phyloP scores from a whole-genome alignment of 2,888 invertebrate species.

The Drosophila merina region DNA sequence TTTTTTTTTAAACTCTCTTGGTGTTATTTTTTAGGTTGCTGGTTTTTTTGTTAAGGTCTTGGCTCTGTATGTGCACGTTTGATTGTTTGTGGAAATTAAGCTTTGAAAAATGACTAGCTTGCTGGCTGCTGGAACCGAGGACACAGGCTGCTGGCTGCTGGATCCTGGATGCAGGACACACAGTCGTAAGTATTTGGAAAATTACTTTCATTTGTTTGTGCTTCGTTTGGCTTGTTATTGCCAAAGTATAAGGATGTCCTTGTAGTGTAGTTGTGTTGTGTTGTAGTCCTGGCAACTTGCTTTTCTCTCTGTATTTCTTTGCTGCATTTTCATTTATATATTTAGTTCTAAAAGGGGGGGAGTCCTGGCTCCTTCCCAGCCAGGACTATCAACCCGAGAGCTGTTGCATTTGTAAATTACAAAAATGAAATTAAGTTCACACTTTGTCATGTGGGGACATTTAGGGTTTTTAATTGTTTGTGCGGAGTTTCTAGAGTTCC shows the following conservation, averaged over 20 bases:
- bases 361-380: no score
- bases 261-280: constrained; percentile 38
- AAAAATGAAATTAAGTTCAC: constrained; percentile 80
- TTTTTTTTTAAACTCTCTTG: not conserved
- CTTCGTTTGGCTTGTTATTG: constrained; percentile 72
- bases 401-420: constrained; percentile 73
- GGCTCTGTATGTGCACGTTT: constrained; percentile 13
- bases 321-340: constrained; percentile 76
- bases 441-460: constrained; percentile 80
- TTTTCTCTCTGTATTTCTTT: constrained; percentile 62
- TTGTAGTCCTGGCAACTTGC: constrained; percentile 15
- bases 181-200: constrained; percentile 72
- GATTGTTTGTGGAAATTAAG: constrained; percentile 68
- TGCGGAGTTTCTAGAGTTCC: constrained; percentile 31
- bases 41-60: not conserved
- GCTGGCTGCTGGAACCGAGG: constrained; percentile 12
- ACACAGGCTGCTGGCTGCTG: not conserved
- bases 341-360: constrained; percentile 48
- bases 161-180: constrained; percentile 39
- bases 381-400: not conserved
- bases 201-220: constrained; percentile 76
- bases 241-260: constrained; percentile 34
- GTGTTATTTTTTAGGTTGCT: not conserved
- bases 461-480: constrained; percentile 78
- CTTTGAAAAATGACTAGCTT: constrained; percentile 71